Conservation (phyloP, 2,797 vertebrate genomes). For the Amblyraja radiata region DNA sequence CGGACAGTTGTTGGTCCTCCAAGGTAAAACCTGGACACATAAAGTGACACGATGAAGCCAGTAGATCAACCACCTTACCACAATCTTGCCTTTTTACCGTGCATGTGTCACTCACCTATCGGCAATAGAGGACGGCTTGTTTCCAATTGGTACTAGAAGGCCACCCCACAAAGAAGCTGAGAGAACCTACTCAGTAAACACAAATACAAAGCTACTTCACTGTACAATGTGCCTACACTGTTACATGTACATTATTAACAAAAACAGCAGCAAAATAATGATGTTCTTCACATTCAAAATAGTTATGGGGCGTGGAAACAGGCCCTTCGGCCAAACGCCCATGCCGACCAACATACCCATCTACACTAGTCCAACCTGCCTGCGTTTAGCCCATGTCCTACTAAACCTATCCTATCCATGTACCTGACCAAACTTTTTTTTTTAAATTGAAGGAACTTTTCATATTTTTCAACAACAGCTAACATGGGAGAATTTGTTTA, state of each 20-base stretch:
- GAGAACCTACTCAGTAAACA: constrained; percentile 62
- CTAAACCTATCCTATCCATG: too few species aligned
- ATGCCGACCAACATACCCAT: too few species aligned
- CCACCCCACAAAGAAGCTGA: constrained; percentile 88
- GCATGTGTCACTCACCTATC: constrained; percentile 65
- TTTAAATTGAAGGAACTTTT: not conserved
- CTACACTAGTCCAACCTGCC: too few species aligned
- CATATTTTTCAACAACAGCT: not conserved
- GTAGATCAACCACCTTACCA: not conserved
- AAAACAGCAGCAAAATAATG: not conserved
- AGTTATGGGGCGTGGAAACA: too few species aligned
- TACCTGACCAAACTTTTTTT: too few species aligned
- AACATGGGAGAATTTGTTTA: not conserved
- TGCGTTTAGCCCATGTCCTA: too few species aligned
- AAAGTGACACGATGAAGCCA: not conserved
- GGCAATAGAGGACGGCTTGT: constrained; percentile 75
- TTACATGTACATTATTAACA: not conserved
- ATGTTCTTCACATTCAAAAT: not conserved
- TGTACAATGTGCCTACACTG: too few species aligned
- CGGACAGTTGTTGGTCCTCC: constrained; percentile 90
- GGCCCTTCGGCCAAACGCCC: too few species aligned
- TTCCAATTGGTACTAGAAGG: constrained; percentile 74
- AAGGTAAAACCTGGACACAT: constrained; percentile 77
- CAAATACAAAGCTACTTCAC: not conserved
- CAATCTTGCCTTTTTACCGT: not conserved